Percentiles rank a stretch among this genome's conserved stretches.
Evolutionary conservation across 2,888 invertebrate genomes (phyloP).

Genomic region (Papilio demoleus): DNA sequence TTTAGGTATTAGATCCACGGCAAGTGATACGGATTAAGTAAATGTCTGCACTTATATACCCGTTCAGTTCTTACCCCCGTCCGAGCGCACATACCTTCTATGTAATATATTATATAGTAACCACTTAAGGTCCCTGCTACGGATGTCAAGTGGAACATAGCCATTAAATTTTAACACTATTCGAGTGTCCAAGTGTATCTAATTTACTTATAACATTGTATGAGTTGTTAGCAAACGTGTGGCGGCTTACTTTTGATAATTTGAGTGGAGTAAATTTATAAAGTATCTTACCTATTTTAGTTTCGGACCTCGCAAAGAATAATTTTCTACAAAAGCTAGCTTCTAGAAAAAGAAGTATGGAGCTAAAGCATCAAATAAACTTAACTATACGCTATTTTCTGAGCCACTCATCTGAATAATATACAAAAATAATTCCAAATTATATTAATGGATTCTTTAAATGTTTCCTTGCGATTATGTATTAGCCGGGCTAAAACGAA

Average conservation of each 20-base stretch:
- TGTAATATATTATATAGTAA: slow-evolving; percentile 40
- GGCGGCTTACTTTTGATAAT: not conserved
- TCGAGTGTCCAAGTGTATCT: slow-evolving; percentile 28
- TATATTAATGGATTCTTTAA: slow-evolving; percentile 31
- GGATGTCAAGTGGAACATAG: slow-evolving; percentile 42
- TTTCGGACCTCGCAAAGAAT: too few species aligned
- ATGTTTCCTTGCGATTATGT: slow-evolving; percentile 26
- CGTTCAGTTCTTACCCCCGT: slow-evolving; percentile 68
- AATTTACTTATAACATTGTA: slow-evolving; percentile 34
- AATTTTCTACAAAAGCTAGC: not conserved
- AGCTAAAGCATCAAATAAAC: not conserved
- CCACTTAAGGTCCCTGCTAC: slow-evolving; percentile 45
- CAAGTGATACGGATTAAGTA: slow-evolving; percentile 73
- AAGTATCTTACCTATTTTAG: too few species aligned
- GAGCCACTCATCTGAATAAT: slow-evolving; percentile 37
- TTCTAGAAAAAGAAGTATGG: not conserved
- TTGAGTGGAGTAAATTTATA: not conserved
- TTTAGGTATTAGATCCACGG: slow-evolving; percentile 67
- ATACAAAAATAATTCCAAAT: slow-evolving; percentile 19
- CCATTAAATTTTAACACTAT: slow-evolving; percentile 38
- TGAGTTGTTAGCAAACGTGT: not conserved
- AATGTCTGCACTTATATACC: slow-evolving; percentile 73
- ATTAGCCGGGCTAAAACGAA: not conserved
- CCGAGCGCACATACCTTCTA: slow-evolving; percentile 41
- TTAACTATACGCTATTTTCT: slow-evolving; percentile 35